Conservation (phyloP, 2,888 invertebrate genomes). For the Synanthedon myopaeformis region DNA sequence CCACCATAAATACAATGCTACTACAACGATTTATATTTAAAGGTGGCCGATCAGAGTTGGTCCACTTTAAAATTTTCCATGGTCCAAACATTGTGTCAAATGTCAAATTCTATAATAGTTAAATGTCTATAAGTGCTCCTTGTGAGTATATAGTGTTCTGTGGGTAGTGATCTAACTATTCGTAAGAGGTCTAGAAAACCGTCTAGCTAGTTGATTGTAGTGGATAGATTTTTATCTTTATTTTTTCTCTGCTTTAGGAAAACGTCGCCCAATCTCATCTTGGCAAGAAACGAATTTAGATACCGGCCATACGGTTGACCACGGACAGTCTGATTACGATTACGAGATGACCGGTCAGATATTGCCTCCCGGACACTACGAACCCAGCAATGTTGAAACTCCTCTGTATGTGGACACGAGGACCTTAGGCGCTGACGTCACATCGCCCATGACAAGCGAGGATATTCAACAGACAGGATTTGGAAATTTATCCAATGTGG, state of each 20-base stretch:
- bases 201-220: too few relatives aligned
- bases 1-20: too few relatives aligned
- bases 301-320: constrained; percentile 81
- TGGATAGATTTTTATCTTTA: too few relatives aligned
- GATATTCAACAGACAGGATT: constrained; percentile 50
- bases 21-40: too few relatives aligned
- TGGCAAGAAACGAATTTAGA: constrained; percentile 95
- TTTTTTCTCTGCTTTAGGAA: constrained; percentile 16
- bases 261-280: constrained; percentile 73
- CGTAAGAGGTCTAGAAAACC: too few relatives aligned
- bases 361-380: constrained; percentile 42
- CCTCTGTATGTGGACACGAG: constrained; percentile 81
- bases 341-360: constrained; percentile 28
- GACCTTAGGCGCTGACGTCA: constrained; percentile 33
- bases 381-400: constrained; percentile 43
- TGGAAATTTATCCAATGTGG: constrained; percentile 76
- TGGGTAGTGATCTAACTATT: too few relatives aligned
- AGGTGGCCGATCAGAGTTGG: too few relatives aligned
- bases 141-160: too few relatives aligned
- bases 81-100: too few relatives aligned
- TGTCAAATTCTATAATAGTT: too few relatives aligned
- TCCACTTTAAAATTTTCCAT: too few relatives aligned
- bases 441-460: constrained; percentile 53
- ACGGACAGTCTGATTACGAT: constrained; percentile 65
- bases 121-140: too few relatives aligned